Evolutionary conservation across 2,888 invertebrate genomes (phyloP), one percentile per base, ranked within the genome.

Genomic region (Pomacea canaliculata): DNA sequence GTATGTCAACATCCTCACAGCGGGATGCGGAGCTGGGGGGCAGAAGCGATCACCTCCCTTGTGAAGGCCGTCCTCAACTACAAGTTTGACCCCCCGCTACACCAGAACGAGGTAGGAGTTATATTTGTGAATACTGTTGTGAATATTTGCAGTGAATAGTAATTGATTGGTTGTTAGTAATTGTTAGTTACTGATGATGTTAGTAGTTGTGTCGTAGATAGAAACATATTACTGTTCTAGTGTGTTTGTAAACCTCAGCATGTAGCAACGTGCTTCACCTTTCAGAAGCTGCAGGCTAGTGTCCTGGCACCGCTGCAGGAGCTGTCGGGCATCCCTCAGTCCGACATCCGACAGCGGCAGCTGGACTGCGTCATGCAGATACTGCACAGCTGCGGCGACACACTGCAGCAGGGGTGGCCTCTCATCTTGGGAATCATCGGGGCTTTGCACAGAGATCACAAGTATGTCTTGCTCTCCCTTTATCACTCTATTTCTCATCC

Each of bases 371-470:
- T 97, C 9, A 93, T 98, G 74, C 95, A 97, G 87, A 94, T 99
- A 83, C 93, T 99, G 75, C 98, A 99, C 92, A 95, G 95, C 62
- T 95, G 95, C 80, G 98, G 98, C 0, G 97, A 98, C 89, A 95
- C 95, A 80, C 93, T 99, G 65, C 95, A 95, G 7, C 95, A 96
- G 88, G 97, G 98, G 71, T 99, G 98, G 98, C 97, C 98, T 46
- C 93, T 96, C 79, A 95, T 98, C 87, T 94, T 99, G 85, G 95
- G 95, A 87, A 96, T 98, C 85, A 96, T 98, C 86, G 97, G 97
- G n/a, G 97, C 97, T 78, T 96, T 98, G 69, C 95, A 95, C 82
- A 95, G 96, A 87, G 96, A 96, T 89, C 97, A 97, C 89, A 96
- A 96, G 96, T 96, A 85, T 70, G 82, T 79, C 18, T 56, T 37